Base-by-base conservation (phyloP, 2,888 invertebrate species). In the Trissoscelio sp. region DNA sequence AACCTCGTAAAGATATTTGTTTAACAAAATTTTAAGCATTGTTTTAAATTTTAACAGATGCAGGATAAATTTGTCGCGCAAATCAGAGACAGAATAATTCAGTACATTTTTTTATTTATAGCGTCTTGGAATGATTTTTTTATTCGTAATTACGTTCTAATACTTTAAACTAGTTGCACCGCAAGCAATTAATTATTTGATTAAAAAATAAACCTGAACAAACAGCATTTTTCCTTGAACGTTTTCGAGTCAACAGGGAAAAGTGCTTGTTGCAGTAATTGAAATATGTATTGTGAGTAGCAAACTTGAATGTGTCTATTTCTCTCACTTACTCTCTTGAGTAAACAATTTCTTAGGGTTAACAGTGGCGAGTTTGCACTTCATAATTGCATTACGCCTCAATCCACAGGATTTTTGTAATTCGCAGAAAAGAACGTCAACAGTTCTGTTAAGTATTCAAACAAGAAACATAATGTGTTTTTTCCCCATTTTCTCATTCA, bases 341-440 rank as follows among this genome's bases (percentile, higher is more conserved):
- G 37, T 53, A 51, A 66, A 66, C 51, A 51, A 66, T 66, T 66
- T 39, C 5, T 24, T 39, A 22, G 66, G 24, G 53, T 66, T 66
- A 31, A 48, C 37, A 51, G 39, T 16, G 22, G 34, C 9, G 24
- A 44, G 46, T 70, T 70, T 70, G 24, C 34, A 6, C 48, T 46
- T 46, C 58, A 37, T 46, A 70, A 70, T 70, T 70, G 70, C 58
- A 58, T 58, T 34, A 37, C 46, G 37, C 37, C 18, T 42, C 37
- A 20, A 57, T 48, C 34, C 58, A 48, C 48, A 48, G 22, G 34
- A 58, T 58, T 58, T 48, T 46, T 48, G 57, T 70, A 58, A 70
- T 70, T 58, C 70, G 46, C 20, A 16, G 16, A 20, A 42, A 57
- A n/a, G n/a, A 69, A 58, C 58, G 67, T 31, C 37, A 58, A 24